phyloP scores from a whole-genome alignment of 2,113 vertebrate genomes.

The Manacus vitellinus region DNA sequence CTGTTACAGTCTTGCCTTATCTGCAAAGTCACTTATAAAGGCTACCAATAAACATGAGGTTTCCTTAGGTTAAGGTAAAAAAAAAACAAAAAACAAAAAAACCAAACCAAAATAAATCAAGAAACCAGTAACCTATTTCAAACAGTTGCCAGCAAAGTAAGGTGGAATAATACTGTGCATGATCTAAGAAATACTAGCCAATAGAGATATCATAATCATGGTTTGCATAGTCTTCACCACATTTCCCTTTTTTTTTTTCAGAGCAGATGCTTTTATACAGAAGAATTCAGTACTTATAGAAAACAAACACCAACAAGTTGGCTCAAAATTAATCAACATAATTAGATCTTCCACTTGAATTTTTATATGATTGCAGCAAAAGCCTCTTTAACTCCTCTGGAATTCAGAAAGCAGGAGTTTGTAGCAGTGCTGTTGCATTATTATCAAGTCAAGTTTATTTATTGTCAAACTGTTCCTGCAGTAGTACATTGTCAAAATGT shows the following conservation, averaged over 20 bases:
- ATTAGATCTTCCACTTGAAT: conserved; percentile 35
- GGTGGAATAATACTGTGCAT: neutral
- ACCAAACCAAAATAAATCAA: neutral
- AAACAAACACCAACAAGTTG: neutral
- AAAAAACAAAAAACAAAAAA: neutral
- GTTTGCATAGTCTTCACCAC: neutral
- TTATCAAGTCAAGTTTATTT: conserved; percentile 46
- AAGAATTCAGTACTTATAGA: neutral
- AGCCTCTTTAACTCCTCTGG: conserved; percentile 2
- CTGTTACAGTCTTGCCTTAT: neutral
- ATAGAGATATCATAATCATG: neutral
- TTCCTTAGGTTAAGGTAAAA: neutral
- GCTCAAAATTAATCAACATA: conserved; percentile 14
- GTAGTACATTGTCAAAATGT: conserved; percentile 40
- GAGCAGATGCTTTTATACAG: neutral
- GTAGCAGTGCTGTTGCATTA: neutral
- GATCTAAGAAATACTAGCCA: neutral
- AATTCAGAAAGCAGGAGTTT: neutral
- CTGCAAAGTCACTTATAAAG: neutral
- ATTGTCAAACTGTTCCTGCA: conserved; percentile 17
- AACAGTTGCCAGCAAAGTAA: neutral
- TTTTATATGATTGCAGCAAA: conserved; percentile 21
- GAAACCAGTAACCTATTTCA: neutral
- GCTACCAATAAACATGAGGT: neutral
- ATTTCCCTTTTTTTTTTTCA: neutral